Evolutionary conservation across 2,888 invertebrate genomes (phyloP).

Genomic region (Drosophila phalerata): DNA sequence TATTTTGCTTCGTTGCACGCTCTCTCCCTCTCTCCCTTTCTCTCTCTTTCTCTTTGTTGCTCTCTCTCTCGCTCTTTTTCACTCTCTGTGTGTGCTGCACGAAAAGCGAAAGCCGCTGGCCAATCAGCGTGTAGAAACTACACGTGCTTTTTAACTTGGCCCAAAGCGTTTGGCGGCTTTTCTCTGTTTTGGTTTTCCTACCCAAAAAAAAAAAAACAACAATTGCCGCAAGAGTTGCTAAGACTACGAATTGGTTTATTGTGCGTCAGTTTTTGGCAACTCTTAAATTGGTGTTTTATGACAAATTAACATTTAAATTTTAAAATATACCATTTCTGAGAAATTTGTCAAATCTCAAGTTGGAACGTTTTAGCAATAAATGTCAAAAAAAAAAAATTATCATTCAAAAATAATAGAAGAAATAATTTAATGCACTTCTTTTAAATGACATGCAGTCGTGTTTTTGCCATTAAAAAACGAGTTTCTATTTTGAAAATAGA

Average conservation of each 20-base stretch:
- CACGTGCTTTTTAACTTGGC: conserved; percentile 65
- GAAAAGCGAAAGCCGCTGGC: conserved; percentile 75
- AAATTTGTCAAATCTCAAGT: background rate
- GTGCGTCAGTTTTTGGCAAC: background rate
- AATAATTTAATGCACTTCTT: background rate
- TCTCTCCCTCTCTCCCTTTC: background rate
- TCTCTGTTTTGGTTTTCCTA: conserved; percentile 76
- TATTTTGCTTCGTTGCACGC: conserved; percentile 5
- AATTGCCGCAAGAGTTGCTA: conserved; percentile 21
- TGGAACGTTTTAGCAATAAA: background rate
- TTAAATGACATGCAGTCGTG: background rate
- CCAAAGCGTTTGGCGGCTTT: conserved; percentile 33
- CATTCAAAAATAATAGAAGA: background rate
- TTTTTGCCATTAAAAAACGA: background rate
- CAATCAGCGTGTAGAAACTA: conserved; percentile 64
- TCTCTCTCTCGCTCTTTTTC: conserved; percentile 18
- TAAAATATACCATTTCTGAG: background rate
- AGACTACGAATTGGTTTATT: background rate
- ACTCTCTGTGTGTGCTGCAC: conserved; percentile 49
- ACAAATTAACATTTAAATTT: background rate
- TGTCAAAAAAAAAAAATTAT: background rate
- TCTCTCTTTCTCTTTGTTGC: conserved; percentile 1
- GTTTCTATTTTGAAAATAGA: background rate
- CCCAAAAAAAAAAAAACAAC: conserved; percentile 7
- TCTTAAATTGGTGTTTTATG: background rate